Evolutionary conservation across 2,113 vertebrate species (phyloP).

Genomic region (Gambusia holbrooki): DNA sequence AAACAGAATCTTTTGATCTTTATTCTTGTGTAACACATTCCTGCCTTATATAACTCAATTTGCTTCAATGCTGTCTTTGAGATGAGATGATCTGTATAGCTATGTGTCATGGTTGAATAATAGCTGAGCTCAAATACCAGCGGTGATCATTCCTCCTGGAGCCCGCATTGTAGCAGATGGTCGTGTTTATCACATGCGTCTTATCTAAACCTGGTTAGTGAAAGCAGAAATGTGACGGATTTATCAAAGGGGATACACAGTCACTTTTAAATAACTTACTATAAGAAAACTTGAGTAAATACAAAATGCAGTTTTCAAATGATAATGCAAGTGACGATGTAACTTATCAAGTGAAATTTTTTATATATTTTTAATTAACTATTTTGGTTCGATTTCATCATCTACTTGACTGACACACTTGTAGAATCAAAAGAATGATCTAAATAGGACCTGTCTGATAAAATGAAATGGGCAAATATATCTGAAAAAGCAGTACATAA

Average conservation of each 20-base stretch:
- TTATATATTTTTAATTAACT: too few species aligned
- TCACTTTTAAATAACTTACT: not conserved
- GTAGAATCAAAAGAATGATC: too few species aligned
- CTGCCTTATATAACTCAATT: conserved; percentile 21
- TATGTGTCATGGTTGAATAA: conserved; percentile 26
- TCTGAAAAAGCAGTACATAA: too few species aligned
- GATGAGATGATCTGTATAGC: conserved; percentile 19
- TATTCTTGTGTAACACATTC: conserved; percentile 27
- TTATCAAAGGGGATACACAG: not conserved
- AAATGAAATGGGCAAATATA: too few species aligned
- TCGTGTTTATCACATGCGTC: not conserved
- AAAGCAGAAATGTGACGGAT: not conserved
- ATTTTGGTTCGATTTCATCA: too few species aligned
- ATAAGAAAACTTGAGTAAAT: too few species aligned
- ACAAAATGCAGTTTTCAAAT: too few species aligned
- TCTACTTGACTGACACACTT: too few species aligned
- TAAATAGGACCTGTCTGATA: too few species aligned
- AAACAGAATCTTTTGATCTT: conserved; percentile 30
- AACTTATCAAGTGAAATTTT: too few species aligned
- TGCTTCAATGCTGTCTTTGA: conserved; percentile 1
- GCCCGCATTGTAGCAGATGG: not conserved
- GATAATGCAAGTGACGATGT: too few species aligned
- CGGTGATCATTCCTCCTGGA: not conserved
- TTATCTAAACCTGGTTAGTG: not conserved
- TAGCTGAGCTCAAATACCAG: not conserved